A percentile compares a stretch with the other conserved stretches of the same genome.
These are phyloP conservation scores for Henricia sp. DNA, from an alignment of 53 echinoderm and acorn worm genomes.

Conservation along the genomic window DNA sequence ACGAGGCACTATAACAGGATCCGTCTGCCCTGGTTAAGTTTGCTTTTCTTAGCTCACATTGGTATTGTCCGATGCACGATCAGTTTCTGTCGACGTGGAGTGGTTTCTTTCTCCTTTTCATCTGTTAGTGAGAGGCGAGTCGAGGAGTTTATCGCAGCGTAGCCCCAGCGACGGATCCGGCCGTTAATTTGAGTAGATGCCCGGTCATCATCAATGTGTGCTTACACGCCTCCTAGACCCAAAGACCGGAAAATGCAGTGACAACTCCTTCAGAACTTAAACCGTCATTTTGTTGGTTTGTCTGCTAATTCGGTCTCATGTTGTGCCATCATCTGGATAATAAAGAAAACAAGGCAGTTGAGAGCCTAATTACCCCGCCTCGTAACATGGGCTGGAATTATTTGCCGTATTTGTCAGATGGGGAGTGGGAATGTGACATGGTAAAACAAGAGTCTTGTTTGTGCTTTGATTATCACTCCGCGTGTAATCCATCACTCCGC, in stretches of 20 bases:
- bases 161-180: background rate
- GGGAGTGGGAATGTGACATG: background rate
- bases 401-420: background rate
- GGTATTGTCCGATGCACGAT: constrained; percentile 52
- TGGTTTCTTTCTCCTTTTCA: constrained; percentile 2
- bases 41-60: constrained; percentile 19
- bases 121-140: constrained; percentile 11
- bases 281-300: background rate
- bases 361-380: too few relatives aligned
- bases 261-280: constrained; percentile 27
- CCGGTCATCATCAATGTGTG: constrained; percentile 13
- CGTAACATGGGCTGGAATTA: too few relatives aligned
- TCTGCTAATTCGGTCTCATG: background rate
- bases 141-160: background rate
- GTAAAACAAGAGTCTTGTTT: background rate
- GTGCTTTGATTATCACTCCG: constrained; percentile 34
- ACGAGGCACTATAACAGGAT: background rate
- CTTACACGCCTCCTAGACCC: constrained; percentile 13
- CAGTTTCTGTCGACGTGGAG: constrained; percentile 36
- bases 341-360: background rate
- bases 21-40: constrained; percentile 54
- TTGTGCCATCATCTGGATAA: background rate
- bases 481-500: constrained; percentile 21
- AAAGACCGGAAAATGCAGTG: constrained; percentile 34
- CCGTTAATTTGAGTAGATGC: background rate